A percentile compares a stretch with the other conserved stretches of the same genome.
Evolutionary conservation across 2,113 vertebrate genomes (phyloP).

Genomic region (Corythornis madagascariensis): DNA sequence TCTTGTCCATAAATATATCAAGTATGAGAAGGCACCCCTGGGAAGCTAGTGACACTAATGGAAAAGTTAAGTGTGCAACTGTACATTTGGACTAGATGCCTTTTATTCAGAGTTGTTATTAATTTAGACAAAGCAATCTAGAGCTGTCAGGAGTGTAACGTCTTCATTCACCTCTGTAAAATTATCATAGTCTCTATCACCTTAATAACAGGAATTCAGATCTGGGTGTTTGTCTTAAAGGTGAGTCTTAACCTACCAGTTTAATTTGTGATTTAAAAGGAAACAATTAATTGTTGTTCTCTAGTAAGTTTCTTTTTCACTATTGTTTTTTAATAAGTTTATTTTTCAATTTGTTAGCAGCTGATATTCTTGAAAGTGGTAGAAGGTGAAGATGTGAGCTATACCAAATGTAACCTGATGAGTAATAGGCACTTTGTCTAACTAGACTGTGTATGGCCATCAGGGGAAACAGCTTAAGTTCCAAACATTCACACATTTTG

Average conservation of each 20-base stretch:
- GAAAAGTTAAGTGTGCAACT: background rate
- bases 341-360: background rate
- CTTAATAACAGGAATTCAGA: background rate
- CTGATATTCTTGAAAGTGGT: background rate
- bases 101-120: conserved; percentile 47
- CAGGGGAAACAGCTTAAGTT: background rate
- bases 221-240: background rate
- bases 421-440: background rate
- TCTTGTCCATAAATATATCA: conserved; percentile 62
- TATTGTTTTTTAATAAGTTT: background rate
- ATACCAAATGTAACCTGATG: background rate
- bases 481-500: background rate
- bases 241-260: background rate
- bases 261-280: conserved; percentile 4
- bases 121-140: conserved; percentile 68
- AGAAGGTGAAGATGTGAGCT: background rate
- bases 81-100: conserved; percentile 16
- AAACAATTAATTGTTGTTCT: background rate
- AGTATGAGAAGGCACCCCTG: conserved; percentile 29
- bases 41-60: conserved; percentile 44
- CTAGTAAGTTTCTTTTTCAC: background rate
- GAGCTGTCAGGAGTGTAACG: conserved; percentile 57
- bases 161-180: conserved; percentile 51
- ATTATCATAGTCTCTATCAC: conserved; percentile 20
- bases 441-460: background rate